A percentile compares a stretch with the other conserved stretches of the same genome.
Evolutionary conservation across 2,797 vertebrate genomes (phyloP).

Genomic region (Cuniculus paca): DNA sequence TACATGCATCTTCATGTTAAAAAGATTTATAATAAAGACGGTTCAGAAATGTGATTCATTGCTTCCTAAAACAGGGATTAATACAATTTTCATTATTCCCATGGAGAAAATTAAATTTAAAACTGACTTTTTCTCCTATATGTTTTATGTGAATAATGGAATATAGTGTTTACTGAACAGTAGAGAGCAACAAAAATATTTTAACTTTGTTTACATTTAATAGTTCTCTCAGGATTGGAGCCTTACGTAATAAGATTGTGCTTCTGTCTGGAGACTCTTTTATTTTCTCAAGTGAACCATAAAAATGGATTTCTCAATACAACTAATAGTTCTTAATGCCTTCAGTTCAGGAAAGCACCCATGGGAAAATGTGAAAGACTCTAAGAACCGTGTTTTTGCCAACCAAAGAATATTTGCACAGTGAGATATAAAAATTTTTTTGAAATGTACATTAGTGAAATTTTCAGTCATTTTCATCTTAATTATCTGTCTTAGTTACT

Average conservation of each 20-base stretch:
- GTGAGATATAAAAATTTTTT: background rate
- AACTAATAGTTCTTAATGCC: slow-evolving; percentile 22
- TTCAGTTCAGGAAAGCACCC: background rate
- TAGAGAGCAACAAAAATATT: slow-evolving; percentile 48
- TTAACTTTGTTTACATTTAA: slow-evolving; percentile 22
- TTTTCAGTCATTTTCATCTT: background rate
- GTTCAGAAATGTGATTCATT: slow-evolving; percentile 35
- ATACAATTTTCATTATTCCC: background rate
- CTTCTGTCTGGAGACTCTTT: slow-evolving; percentile 20
- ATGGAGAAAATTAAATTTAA: slow-evolving; percentile 45
- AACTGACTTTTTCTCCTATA: background rate
- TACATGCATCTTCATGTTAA: background rate
- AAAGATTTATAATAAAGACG: background rate
- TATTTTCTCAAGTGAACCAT: slow-evolving; percentile 42
- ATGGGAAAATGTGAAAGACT: background rate
- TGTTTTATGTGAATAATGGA: background rate
- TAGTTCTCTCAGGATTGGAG: background rate
- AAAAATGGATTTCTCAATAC: slow-evolving; percentile 62
- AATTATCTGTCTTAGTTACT: no score
- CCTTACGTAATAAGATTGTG: background rate
- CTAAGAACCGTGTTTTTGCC: background rate
- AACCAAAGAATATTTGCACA: background rate
- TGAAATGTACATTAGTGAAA: background rate
- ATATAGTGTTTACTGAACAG: slow-evolving; percentile 28
- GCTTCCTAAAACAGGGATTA: background rate